phyloP scores from a whole-genome alignment of 2,888 invertebrate species.

The Hetaerina titia region DNA sequence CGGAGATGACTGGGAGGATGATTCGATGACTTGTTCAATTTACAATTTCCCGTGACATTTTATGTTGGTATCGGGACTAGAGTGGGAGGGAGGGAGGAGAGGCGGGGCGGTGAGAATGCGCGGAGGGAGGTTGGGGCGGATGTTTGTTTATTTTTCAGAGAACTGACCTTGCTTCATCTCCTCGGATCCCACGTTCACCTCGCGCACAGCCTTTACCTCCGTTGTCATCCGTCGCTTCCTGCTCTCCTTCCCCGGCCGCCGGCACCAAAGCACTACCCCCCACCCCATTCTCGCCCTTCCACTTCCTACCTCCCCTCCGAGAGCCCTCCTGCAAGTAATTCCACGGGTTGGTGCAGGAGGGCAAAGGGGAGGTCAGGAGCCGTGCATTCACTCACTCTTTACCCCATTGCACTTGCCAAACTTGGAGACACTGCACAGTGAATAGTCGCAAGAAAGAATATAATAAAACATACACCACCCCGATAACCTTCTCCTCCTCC shows the following conservation, averaged over 20 bases:
- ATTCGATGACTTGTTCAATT: not conserved
- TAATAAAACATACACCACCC: not conserved
- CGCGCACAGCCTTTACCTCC: not conserved
- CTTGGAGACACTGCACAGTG: slow-evolving; percentile 49
- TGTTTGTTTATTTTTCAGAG: not conserved
- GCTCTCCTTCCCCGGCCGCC: not conserved
- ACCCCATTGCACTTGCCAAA: not conserved
- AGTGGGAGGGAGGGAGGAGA: not conserved
- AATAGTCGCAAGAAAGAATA: not conserved
- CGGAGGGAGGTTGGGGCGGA: not conserved
- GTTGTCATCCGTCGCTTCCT: not conserved
- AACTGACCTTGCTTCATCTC: slow-evolving; percentile 62
- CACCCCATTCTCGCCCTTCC: not conserved
- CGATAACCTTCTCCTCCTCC: not conserved
- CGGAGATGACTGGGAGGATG: not conserved
- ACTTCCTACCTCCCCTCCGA: not conserved
- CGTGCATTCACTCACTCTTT: not conserved
- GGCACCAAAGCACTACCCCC: not conserved
- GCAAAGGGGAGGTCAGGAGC: not conserved
- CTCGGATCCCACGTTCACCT: not conserved
- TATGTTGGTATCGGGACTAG: not conserved
- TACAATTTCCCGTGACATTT: not conserved
- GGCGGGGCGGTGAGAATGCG: not conserved
- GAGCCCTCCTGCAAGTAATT: slow-evolving; percentile 54
- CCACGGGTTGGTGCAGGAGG: slow-evolving; percentile 62